Conservation (phyloP, 2,113 vertebrate species). For the Podocnemis expansa region DNA sequence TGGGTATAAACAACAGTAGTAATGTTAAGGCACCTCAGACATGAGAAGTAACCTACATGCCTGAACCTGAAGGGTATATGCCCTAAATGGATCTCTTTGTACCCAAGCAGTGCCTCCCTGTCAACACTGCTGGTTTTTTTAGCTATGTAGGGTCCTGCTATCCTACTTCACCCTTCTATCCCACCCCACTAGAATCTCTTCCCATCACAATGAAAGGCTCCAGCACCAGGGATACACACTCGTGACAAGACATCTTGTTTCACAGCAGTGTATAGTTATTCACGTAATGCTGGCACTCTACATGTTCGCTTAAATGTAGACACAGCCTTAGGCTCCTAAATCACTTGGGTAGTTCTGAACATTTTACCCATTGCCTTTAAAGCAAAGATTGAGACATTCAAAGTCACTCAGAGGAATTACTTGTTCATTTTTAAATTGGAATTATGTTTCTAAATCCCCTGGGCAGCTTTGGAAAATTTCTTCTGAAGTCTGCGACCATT, state of each 20-base stretch:
- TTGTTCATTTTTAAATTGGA: background rate
- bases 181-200: background rate
- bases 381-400: background rate
- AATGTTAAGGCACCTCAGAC: too few species aligned
- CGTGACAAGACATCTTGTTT: too few species aligned
- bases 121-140: background rate
- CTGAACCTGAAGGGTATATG: too few species aligned
- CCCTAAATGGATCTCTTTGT: too few species aligned
- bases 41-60: too few species aligned
- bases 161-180: background rate
- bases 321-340: background rate
- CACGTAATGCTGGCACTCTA: too few species aligned
- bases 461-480: background rate
- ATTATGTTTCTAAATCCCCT: background rate
- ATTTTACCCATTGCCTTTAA: background rate
- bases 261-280: too few species aligned
- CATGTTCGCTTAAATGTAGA: too few species aligned
- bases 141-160: too few species aligned
- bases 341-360: background rate
- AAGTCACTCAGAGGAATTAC: background rate
- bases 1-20: too few species aligned
- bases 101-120: too few species aligned
- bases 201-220: background rate
- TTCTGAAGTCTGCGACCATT: background rate
- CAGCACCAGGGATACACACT: background rate